Evolutionary conservation across 1,140 invertebrate species (phyloP), one percentile per base, ranked within the genome.

Genomic region (Glomeris maerens): DNA sequence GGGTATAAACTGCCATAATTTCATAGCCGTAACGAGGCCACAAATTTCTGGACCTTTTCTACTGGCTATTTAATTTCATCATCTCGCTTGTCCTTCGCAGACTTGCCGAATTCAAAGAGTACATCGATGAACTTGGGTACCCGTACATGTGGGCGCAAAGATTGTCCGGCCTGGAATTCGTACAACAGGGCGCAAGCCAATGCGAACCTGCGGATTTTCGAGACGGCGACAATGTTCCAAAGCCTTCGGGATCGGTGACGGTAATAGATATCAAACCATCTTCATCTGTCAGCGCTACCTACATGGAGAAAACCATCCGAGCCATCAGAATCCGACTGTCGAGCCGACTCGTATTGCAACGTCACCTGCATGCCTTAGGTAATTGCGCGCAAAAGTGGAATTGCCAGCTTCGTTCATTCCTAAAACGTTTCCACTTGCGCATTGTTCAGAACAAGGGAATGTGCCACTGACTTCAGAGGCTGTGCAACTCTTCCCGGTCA

Each of bases 91-190:
- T 36, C 23, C 46, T 53, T 22, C 36, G 25, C 40, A 52, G 62
- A 20, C 60, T 49, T 66, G 74, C 52, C 69, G 81, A 58, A 65
- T 78, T 66, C 60, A 71, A 48, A 68, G 77, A 65, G 20, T 63
- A 69, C 51, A 55, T 73, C 22, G 25, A 49, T 25, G 57, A 65
- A n/a, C 64, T 83, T 45, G 89, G 89, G 0, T 77, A 77, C 55
- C 86, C 89, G 0, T 95, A 88, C 59, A 72, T 77, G 54, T 96
- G 91, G 91, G 83, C 84, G 1, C 91, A 96, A 67, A 76, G 77
- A 66, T 75, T 94, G 66, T 84, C 83, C 60, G 87, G 89, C 1
- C 66, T 91, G 45, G 76, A 87, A 63, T 91, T 90, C 59, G 70
- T 83, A 17, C 53, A 53, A 50, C 40, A 10, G 21, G 25, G 3